Evolutionary conservation across 2,113 vertebrate species (phyloP).

Genomic region (Amia ocellicauda): DNA sequence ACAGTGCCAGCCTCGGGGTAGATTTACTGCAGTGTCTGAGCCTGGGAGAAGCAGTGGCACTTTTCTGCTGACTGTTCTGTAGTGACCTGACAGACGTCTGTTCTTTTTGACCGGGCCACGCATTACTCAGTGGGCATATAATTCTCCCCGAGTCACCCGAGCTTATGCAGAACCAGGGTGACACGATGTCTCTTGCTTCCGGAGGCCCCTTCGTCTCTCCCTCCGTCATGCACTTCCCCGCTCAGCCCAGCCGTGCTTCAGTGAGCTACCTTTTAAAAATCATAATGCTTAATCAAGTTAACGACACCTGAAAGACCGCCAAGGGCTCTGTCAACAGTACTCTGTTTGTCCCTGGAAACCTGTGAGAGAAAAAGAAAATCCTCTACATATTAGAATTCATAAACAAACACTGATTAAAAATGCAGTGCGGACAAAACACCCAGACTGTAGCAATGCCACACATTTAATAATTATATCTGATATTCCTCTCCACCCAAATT

Average conservation of each 20-base stretch:
- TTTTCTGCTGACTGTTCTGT: neutral
- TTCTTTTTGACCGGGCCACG: neutral
- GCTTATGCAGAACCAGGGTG: neutral
- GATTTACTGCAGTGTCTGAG: neutral
- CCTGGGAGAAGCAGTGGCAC: neutral
- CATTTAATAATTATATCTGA: too few species aligned
- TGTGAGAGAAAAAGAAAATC: too few species aligned
- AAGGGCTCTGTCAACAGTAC: too few species aligned
- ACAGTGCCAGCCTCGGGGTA: neutral
- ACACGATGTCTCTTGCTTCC: neutral
- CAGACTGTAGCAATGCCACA: too few species aligned
- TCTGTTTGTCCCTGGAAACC: too few species aligned
- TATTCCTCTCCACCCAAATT: too few species aligned
- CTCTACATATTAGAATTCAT: too few species aligned
- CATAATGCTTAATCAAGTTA: neutral
- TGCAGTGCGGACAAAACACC: too few species aligned
- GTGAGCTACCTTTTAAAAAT: neutral
- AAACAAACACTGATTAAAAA: too few species aligned
- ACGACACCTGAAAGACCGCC: too few species aligned
- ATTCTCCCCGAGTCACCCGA: neutral
- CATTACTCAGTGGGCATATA: neutral
- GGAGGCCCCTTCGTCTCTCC: neutral
- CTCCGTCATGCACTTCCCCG: neutral
- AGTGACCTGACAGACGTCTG: neutral
- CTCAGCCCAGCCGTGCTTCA: neutral